phyloP scores from a whole-genome alignment of 1,140 invertebrate genomes.

The Pogonognathellus flavescens region DNA sequence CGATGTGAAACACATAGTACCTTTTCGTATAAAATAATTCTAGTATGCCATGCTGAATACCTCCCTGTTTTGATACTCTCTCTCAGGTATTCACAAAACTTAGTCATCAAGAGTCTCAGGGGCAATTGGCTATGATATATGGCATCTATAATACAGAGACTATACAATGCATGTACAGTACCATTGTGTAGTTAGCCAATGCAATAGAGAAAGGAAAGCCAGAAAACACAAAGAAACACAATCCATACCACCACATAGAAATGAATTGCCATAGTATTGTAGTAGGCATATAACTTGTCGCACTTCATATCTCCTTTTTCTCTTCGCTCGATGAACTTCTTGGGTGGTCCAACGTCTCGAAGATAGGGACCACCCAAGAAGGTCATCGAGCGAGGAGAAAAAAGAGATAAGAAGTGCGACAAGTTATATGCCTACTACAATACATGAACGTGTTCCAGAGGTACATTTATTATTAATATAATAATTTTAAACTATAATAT shows the following conservation, averaged over 20 bases:
- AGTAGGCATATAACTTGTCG: too few species aligned
- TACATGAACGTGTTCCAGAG: background rate
- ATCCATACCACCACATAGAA: slow-evolving; percentile 3
- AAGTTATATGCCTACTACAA: background rate
- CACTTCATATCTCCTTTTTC: too few species aligned
- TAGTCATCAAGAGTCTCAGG: too few species aligned
- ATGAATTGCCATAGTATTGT: background rate
- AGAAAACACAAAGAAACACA: slow-evolving; percentile 28
- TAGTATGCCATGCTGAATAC: too few species aligned
- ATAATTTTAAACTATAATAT: background rate
- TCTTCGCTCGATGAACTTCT: too few species aligned
- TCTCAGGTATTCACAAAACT: too few species aligned
- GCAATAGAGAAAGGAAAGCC: slow-evolving; percentile 20
- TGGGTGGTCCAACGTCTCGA: too few species aligned
- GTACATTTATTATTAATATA: background rate
- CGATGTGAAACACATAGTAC: background rate
- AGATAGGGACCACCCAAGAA: too few species aligned
- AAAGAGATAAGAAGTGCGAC: too few species aligned
- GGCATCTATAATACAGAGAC: background rate
- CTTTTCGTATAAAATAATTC: background rate
- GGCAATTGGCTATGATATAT: slow-evolving; percentile 41
- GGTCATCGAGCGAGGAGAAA: too few species aligned
- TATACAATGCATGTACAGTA: background rate
- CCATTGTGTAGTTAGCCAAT: background rate
- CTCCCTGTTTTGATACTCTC: too few species aligned